Evolutionary conservation across 2,888 invertebrate species (phyloP), one percentile per base, ranked within the genome.

Genomic region (Drosophila prostipennis): DNA sequence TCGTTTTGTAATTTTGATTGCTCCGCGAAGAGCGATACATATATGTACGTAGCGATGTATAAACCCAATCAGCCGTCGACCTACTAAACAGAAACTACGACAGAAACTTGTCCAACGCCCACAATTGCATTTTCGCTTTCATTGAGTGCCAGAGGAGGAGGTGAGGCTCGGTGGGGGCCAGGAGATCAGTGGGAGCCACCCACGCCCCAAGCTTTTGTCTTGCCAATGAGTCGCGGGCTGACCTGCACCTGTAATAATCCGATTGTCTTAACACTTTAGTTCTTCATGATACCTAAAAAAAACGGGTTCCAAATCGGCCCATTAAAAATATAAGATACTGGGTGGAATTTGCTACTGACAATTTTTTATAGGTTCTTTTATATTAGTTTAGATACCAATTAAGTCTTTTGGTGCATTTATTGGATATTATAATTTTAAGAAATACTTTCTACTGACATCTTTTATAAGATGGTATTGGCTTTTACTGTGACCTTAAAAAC

Each of bases 61-160:
- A 45, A 45, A 63, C 45, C 32, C 55, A 71, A 71, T 70, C 59
- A 71, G 46, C 68, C 63, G 69, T 69, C 79, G 72, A 72, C 82
- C 74, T 49, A 72, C 72, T 72, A 59, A 64, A 72, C 71, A 72
- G 70, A 77, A 84, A 42, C 42, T 42, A 77, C 67, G 80, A 73
- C 70, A 74, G 69, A 79, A 84, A 77, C 72, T 84, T 84, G 81
- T 77, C 77, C 71, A 71, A 72, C 72, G 60, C 68, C 54, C 68
- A 56, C 70, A 57, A 76, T 67, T 45, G 65, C 72, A 55, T 60
- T 79, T 75, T 81, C 77, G 81, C 75, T 79, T 81, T 78, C 80
- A 57, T 72, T 49, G 56, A 65, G 32, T 43, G 53, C 46, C 10
- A n/a, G n/a, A 14, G 29, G 6, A n/a, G n/a, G n/a, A n/a, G 34